phyloP scores from a whole-genome alignment of 2,797 vertebrate genomes.

The Girardinus metallicus region DNA sequence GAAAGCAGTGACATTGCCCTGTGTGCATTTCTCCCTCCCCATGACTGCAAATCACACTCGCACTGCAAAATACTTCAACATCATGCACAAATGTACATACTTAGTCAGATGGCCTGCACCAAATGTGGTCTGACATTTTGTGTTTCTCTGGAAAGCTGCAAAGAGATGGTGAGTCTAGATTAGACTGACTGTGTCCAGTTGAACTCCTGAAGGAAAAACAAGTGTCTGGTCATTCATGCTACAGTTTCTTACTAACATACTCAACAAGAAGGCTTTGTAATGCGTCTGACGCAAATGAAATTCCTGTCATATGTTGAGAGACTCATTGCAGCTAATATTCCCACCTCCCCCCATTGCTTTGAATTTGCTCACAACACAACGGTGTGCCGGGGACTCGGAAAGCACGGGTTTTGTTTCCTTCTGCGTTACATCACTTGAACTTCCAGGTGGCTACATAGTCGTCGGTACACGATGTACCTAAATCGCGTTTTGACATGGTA shows the following conservation, averaged over 20 bases:
- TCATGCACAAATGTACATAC: slow-evolving; percentile 4
- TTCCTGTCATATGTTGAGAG: neutral
- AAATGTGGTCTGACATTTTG: neutral
- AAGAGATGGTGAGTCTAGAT: neutral
- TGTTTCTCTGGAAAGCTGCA: neutral
- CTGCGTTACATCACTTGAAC: slow-evolving; percentile 18
- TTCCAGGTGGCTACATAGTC: slow-evolving; percentile 20
- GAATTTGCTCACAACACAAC: neutral
- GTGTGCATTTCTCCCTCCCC: slow-evolving; percentile 1
- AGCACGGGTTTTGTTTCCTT: slow-evolving; percentile 14
- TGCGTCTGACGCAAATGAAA: neutral
- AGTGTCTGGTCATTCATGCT: neutral
- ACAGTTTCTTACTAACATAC: neutral
- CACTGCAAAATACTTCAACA: slow-evolving; percentile 3
- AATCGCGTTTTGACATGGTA: slow-evolving; percentile 25
- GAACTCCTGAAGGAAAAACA: neutral
- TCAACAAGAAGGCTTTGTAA: neutral
- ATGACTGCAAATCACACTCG: slow-evolving; percentile 1
- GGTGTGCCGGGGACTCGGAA: neutral
- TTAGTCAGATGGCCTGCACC: neutral
- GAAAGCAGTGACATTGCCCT: slow-evolving; percentile 1
- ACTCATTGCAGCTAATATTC: neutral
- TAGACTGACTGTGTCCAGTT: neutral
- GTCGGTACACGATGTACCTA: slow-evolving; percentile 35
- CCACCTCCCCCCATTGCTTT: neutral